Conservation (phyloP, 1,140 invertebrate species). For the Cydia amplana region DNA sequence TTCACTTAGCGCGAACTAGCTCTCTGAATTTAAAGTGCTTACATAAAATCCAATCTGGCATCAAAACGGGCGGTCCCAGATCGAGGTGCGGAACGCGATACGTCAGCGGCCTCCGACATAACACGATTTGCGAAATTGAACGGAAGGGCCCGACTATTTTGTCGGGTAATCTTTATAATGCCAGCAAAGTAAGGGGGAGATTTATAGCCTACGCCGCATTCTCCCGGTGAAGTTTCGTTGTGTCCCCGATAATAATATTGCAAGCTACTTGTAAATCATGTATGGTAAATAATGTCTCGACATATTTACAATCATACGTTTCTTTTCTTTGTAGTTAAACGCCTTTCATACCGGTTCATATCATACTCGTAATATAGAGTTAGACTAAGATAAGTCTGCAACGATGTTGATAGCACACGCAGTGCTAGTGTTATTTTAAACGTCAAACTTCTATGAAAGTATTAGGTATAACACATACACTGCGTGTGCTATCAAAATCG, state of each 20-base stretch:
- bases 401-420: too few relatives aligned
- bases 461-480: too few relatives aligned
- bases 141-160: constrained; percentile 39
- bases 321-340: background rate
- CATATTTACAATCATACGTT: constrained; percentile 4
- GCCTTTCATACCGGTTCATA: too few relatives aligned
- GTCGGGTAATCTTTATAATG: constrained; percentile 39
- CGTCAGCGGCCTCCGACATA: constrained; percentile 35
- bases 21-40: constrained; percentile 29
- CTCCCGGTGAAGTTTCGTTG: constrained; percentile 20
- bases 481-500: too few relatives aligned
- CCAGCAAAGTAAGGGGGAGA: constrained; percentile 30
- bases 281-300: constrained; percentile 16
- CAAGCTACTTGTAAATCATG: constrained; percentile 21
- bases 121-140: constrained; percentile 46
- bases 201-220: constrained; percentile 22
- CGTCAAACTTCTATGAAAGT: too few relatives aligned
- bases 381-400: too few relatives aligned
- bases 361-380: too few relatives aligned
- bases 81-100: constrained; percentile 17
- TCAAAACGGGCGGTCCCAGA: constrained; percentile 18
- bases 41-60: constrained; percentile 26
- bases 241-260: constrained; percentile 11
- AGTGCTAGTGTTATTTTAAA: too few relatives aligned
- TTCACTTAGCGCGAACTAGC: constrained; percentile 30